Evolutionary conservation across 2,888 invertebrate species (phyloP).

Genomic region (Cosmorhoe ocellata): DNA sequence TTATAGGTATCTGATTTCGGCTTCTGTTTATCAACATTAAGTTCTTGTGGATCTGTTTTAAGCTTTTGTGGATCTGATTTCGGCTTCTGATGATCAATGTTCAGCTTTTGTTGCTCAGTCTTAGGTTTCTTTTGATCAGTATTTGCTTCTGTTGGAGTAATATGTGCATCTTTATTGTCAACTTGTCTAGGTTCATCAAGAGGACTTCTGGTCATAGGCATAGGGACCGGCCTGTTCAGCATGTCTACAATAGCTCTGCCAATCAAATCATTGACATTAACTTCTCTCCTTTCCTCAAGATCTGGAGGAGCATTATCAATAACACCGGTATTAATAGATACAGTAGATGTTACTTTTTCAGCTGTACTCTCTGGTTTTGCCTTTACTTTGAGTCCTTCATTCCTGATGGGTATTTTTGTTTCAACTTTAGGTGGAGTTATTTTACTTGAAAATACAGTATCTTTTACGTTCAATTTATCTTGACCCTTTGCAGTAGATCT

Average conservation of each 20-base stretch:
- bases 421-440: conserved; percentile 32
- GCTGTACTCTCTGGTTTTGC: conserved; percentile 18
- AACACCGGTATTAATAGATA: conserved; percentile 20
- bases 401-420: conserved; percentile 35
- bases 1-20: no score
- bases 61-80: conserved; percentile 29
- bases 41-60: conserved; percentile 32
- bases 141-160: conserved; percentile 29
- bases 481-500: conserved; percentile 55
- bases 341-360: conserved; percentile 17
- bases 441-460: conserved; percentile 61
- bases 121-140: conserved; percentile 33
- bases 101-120: conserved; percentile 33
- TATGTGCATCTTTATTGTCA: conserved; percentile 13
- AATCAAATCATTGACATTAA: conserved; percentile 68
- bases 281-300: conserved; percentile 49
- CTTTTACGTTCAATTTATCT: conserved; percentile 57
- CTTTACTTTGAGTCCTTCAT: conserved; percentile 28
- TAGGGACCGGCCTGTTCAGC: conserved; percentile 54
- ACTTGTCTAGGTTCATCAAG: conserved; percentile 45
- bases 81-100: conserved; percentile 28
- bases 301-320: conserved; percentile 21
- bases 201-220: conserved; percentile 40
- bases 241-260: conserved; percentile 75
- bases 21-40: conserved; percentile 30